Conservation (phyloP, 2,888 invertebrate species). For the Caenorhabditis imperialis region DNA sequence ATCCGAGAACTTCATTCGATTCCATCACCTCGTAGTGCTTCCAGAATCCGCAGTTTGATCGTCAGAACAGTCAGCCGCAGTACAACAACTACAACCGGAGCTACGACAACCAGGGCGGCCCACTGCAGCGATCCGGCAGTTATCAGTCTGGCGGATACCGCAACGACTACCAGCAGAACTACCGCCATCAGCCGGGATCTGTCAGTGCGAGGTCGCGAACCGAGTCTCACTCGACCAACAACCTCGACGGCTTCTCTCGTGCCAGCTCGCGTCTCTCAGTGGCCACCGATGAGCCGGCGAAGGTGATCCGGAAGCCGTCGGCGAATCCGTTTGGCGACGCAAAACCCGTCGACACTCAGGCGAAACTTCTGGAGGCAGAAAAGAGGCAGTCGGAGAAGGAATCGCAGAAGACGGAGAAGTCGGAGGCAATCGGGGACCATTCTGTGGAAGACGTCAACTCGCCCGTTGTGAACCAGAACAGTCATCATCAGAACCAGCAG, state of each 20-base stretch:
- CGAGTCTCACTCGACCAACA: conserved; percentile 38
- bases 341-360: conserved; percentile 54
- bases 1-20: no score
- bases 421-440: conserved; percentile 2
- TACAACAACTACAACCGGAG: conserved; percentile 15
- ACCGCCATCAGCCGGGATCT: conserved; percentile 7
- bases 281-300: conserved; percentile 1
- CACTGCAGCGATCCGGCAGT: conserved; percentile 42
- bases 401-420: conserved; percentile 5
- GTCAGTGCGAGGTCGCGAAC: conserved; percentile 35
- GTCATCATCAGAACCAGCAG: not conserved
- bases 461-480: not conserved
- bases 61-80: conserved; percentile 34
- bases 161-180: conserved; percentile 7
- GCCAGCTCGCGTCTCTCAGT: conserved; percentile 42
- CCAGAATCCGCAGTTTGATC: conserved; percentile 27
- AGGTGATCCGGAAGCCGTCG: conserved; percentile 14
- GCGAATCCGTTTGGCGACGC: conserved; percentile 57
- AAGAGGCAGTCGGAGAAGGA: conserved; percentile 36
- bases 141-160: conserved; percentile 43
- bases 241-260: conserved; percentile 32
- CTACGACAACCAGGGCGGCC: conserved; percentile 21
- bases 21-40: not conserved
- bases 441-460: not conserved
- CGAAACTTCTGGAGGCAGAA: conserved; percentile 48